phyloP scores from a whole-genome alignment of 2,888 invertebrate species.

The Mactromeris polynyma region DNA sequence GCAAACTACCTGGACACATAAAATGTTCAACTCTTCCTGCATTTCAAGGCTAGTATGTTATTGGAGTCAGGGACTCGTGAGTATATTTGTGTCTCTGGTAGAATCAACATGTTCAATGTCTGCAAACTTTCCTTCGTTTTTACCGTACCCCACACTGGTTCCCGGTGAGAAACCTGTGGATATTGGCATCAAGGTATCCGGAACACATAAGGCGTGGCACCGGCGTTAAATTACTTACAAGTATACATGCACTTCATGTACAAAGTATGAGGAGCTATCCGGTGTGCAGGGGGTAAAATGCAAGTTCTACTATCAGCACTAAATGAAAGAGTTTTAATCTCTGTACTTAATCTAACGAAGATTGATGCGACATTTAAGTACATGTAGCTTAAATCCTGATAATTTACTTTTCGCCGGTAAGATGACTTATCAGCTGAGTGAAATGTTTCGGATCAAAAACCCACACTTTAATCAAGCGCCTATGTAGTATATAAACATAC shows the following conservation, averaged over 20 bases:
- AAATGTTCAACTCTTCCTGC: too few species aligned
- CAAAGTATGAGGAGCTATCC: not conserved
- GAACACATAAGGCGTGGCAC: not conserved
- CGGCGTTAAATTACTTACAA: not conserved
- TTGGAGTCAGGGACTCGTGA: too few species aligned
- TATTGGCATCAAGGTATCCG: not conserved
- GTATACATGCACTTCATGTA: not conserved
- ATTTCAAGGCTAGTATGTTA: too few species aligned
- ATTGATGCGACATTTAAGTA: not conserved
- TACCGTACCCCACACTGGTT: not conserved
- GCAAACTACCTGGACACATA: too few species aligned
- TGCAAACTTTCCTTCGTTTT: not conserved
- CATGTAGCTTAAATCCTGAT: not conserved
- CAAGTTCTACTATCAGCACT: not conserved
- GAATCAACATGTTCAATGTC: too few species aligned
- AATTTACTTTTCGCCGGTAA: not conserved
- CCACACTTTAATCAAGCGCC: not conserved
- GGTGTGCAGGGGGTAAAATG: not conserved
- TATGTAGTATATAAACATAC: not conserved
- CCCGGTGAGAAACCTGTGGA: not conserved
- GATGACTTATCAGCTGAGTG: not conserved
- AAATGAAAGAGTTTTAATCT: not conserved
- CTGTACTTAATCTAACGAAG: not conserved
- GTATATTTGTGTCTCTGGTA: too few species aligned
- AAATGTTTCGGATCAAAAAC: not conserved